Percentiles rank a stretch among this genome's conserved stretches.
Evolutionary conservation across 2,888 invertebrate species (phyloP).

Genomic region (Apotomis betuletana): DNA sequence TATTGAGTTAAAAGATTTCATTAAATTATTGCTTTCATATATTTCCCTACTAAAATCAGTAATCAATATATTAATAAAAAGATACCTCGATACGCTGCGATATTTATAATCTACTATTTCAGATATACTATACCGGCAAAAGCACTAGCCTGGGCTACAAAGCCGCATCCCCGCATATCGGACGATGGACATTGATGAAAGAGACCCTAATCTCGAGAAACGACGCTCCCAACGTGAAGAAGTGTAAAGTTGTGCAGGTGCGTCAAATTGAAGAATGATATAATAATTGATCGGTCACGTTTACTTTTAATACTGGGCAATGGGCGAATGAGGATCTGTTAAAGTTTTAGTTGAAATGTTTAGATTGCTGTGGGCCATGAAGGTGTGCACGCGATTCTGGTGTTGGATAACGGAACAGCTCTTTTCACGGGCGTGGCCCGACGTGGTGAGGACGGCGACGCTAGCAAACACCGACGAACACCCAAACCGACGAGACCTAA

Average conservation of each 20-base stretch:
- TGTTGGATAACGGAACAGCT: conserved; percentile 96
- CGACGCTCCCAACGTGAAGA: conserved; percentile 66
- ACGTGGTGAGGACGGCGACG: conserved; percentile 97
- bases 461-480: conserved; percentile 89
- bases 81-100: too few relatives aligned
- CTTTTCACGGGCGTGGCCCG: conserved; percentile 91
- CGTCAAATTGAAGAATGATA: conserved; percentile 7
- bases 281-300: too few relatives aligned
- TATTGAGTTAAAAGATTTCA: too few relatives aligned
- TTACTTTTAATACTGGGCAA: background rate
- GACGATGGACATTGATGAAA: conserved; percentile 85
- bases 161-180: conserved; percentile 77
- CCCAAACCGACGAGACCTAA: conserved; percentile 96
- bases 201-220: conserved; percentile 74
- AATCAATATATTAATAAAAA: too few relatives aligned
- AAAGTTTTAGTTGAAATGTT: conserved; percentile 70
- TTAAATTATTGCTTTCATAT: too few relatives aligned
- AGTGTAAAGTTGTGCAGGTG: conserved; percentile 72
- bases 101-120: background rate
- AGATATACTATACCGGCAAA: conserved; percentile 94
- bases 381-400: conserved; percentile 93
- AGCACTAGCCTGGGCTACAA: conserved; percentile 94
- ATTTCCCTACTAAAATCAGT: too few relatives aligned
- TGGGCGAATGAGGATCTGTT: background rate
- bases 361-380: conserved; percentile 97